Conservation (phyloP, 2,888 invertebrate species). For the Idaea aversata region DNA sequence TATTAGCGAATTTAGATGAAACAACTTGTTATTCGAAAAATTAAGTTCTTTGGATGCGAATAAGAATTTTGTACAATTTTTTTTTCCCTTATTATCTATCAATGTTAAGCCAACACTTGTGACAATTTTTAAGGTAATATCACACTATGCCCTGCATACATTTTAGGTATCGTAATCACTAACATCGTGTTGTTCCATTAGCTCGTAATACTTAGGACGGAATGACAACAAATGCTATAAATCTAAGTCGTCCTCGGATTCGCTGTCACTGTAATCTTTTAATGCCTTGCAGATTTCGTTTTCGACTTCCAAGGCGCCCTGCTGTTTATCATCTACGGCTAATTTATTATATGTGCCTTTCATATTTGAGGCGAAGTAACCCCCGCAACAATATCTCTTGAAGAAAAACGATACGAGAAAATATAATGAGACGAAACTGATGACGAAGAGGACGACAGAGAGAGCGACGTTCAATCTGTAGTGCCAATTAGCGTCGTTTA, state of each 20-base stretch:
- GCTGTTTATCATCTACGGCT: conserved; percentile 63
- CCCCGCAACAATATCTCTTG: conserved; percentile 50
- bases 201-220: conserved; percentile 52
- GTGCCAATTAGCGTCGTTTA: conserved; percentile 68
- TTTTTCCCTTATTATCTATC: conserved; percentile 23
- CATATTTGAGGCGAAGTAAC: conserved; percentile 56
- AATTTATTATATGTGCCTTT: conserved; percentile 65
- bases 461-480: conserved; percentile 67
- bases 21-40: neutral
- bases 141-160: conserved; percentile 59
- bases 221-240: conserved; percentile 61
- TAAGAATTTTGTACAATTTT: conserved; percentile 35
- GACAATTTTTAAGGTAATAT: conserved; percentile 50
- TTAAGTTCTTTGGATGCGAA: conserved; percentile 42
- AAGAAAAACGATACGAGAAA: conserved; percentile 47
- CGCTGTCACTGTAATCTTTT: conserved; percentile 63
- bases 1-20: conserved; percentile 3
- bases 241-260: conserved; percentile 66
- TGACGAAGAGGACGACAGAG: conserved; percentile 52
- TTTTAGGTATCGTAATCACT: conserved; percentile 41
- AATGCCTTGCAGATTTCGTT: conserved; percentile 69
- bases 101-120: conserved; percentile 42
- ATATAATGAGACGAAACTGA: conserved; percentile 52
- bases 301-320: conserved; percentile 64
- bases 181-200: conserved; percentile 43